phyloP scores from a whole-genome alignment of 2,113 vertebrate species.

The Hypanus sabinus region DNA sequence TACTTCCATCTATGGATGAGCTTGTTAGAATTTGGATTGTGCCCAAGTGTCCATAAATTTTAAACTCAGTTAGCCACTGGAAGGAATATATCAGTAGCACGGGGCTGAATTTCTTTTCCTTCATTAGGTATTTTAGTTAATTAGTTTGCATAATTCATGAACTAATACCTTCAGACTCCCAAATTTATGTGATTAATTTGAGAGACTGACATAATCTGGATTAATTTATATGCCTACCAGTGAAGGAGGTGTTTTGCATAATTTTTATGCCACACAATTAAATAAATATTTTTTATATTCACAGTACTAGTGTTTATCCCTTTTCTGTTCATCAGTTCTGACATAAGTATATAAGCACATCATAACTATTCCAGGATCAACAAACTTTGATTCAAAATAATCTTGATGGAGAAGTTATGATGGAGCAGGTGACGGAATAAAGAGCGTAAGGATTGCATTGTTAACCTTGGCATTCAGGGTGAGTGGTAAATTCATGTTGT shows the following conservation, averaged over 20 bases:
- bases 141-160: not conserved
- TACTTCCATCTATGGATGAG: not conserved
- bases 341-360: not conserved
- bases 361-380: too few relatives aligned
- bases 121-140: not conserved
- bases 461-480: not conserved
- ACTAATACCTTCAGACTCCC: not conserved
- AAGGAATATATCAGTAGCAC: not conserved
- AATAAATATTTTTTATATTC: not conserved
- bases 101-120: not conserved
- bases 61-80: not conserved
- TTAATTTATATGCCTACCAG: not conserved
- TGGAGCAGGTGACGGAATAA: too few relatives aligned
- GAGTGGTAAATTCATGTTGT: not conserved
- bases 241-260: not conserved
- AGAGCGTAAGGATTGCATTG: not conserved
- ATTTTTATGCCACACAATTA: not conserved
- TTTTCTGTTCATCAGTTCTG: not conserved
- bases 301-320: not conserved
- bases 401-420: not conserved
- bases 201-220: not conserved
- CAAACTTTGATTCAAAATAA: not conserved
- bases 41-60: not conserved
- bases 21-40: not conserved
- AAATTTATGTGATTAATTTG: not conserved